Percentiles rank a stretch among this genome's conserved stretches.
These are phyloP conservation scores for Amia ocellicauda DNA, from an alignment of 2,113 vertebrate species.

Conservation along the genomic window DNA sequence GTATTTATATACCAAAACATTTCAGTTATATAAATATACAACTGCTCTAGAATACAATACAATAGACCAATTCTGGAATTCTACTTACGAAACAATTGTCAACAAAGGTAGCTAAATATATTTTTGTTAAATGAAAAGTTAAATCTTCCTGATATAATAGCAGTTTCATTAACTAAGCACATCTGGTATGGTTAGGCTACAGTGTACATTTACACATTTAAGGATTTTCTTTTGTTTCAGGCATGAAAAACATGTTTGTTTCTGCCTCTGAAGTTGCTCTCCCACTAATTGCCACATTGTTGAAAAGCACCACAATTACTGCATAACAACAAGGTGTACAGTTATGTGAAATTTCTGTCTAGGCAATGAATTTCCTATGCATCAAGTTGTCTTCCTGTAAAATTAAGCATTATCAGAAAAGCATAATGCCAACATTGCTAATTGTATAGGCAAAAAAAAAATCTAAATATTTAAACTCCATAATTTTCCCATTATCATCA, in stretches of 20 bases:
- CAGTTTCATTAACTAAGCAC: too few relatives aligned
- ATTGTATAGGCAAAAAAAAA: slow-evolving; percentile 9
- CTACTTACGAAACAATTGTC: too few relatives aligned
- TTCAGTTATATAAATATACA: too few relatives aligned
- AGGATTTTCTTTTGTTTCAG: slow-evolving; percentile 22
- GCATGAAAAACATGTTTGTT: slow-evolving; percentile 6
- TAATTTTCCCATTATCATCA: slow-evolving; percentile 12
- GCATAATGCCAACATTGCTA: not conserved
- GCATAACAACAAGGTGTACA: slow-evolving; percentile 24
- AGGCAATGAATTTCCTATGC: slow-evolving; percentile 12
- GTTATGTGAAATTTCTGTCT: slow-evolving; percentile 17
- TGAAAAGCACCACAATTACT: slow-evolving; percentile 21
- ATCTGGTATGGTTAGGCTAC: too few relatives aligned
- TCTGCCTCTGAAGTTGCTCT: slow-evolving; percentile 25
- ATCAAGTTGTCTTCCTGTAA: slow-evolving; percentile 17
- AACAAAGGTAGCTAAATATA: too few relatives aligned
- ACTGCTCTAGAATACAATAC: too few relatives aligned
- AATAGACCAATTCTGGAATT: too few relatives aligned
- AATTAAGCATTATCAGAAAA: slow-evolving; percentile 3
- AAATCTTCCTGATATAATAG: too few relatives aligned
- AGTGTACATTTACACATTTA: slow-evolving; percentile 10
- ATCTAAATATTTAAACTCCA: slow-evolving; percentile 25
- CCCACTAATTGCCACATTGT: slow-evolving; percentile 27
- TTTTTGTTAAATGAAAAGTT: too few relatives aligned
- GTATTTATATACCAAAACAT: too few relatives aligned